Conservation (phyloP, 2,888 invertebrate species). For the Tachystola acroxantha region DNA sequence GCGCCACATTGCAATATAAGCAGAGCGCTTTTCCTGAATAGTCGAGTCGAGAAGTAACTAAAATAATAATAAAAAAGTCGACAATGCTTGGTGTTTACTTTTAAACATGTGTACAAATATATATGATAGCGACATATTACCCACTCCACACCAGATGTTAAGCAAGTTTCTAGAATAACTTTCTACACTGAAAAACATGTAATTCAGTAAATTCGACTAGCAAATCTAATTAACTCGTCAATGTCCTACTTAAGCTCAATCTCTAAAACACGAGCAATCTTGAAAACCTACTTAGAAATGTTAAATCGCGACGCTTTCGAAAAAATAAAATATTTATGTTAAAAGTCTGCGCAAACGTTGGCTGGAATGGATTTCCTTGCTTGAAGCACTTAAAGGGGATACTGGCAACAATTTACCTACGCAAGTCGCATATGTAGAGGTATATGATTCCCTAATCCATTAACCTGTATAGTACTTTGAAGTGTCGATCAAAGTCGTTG, state of each 20-base stretch:
- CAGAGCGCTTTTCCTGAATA: too few species aligned
- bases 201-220: too few species aligned
- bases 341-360: not conserved
- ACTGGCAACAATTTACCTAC: not conserved
- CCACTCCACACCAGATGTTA: too few species aligned
- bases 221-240: not conserved
- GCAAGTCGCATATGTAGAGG: not conserved
- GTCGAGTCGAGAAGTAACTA: too few species aligned
- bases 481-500: constrained; percentile 65
- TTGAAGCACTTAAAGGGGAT: not conserved
- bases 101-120: too few species aligned
- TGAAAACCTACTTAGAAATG: not conserved
- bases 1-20: too few species aligned
- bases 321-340: constrained; percentile 1
- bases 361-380: not conserved
- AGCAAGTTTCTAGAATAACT: too few species aligned
- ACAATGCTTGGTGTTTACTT: too few species aligned
- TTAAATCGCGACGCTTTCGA: not conserved
- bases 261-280: not conserved
- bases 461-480: constrained; percentile 35
- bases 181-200: too few species aligned
- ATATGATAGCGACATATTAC: too few species aligned
- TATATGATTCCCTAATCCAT: constrained; percentile 13
- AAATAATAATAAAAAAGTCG: too few species aligned
- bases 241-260: not conserved